Conservation (phyloP, 2,113 vertebrate species). For the Mormoops blainvillei region DNA sequence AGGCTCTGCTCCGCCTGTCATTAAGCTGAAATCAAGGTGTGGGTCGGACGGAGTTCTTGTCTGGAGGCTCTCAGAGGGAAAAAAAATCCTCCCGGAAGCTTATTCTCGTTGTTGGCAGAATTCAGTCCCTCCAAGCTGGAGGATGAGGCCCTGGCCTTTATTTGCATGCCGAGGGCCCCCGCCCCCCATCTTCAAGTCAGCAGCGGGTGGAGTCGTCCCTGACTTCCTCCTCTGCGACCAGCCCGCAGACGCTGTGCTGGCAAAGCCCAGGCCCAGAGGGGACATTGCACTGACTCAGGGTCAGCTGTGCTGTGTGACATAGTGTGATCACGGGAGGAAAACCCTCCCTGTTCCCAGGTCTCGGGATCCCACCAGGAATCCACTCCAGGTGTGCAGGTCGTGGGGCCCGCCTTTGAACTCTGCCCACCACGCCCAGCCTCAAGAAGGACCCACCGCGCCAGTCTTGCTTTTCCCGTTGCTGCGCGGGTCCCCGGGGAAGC, state of each 20-base stretch:
- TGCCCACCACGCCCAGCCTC: neutral
- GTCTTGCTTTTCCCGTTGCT: neutral
- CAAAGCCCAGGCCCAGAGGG: neutral
- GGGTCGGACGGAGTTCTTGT: neutral
- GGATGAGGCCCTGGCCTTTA: neutral
- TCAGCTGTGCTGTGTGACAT: accelerated
- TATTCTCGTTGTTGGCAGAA: neutral
- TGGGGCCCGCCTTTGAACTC: neutral
- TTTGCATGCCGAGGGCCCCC: too few relatives aligned
- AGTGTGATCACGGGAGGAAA: accelerated
- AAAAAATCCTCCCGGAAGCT: neutral
- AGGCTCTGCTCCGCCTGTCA: neutral
- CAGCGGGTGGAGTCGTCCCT: neutral
- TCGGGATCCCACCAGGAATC: neutral
- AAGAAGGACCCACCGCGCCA: neutral
- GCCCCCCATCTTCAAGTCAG: too few relatives aligned
- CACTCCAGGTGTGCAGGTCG: neutral
- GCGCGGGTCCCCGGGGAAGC: neutral
- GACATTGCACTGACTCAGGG: neutral
- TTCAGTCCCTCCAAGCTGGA: neutral
- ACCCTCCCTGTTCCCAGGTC: neutral
- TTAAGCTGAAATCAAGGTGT: neutral
- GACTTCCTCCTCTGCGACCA: neutral
- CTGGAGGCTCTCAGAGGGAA: neutral
- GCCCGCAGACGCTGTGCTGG: neutral